Evolutionary conservation across 2,888 invertebrate genomes (phyloP), one percentile per base, ranked within the genome.

Genomic region (Parelbella ahira): DNA sequence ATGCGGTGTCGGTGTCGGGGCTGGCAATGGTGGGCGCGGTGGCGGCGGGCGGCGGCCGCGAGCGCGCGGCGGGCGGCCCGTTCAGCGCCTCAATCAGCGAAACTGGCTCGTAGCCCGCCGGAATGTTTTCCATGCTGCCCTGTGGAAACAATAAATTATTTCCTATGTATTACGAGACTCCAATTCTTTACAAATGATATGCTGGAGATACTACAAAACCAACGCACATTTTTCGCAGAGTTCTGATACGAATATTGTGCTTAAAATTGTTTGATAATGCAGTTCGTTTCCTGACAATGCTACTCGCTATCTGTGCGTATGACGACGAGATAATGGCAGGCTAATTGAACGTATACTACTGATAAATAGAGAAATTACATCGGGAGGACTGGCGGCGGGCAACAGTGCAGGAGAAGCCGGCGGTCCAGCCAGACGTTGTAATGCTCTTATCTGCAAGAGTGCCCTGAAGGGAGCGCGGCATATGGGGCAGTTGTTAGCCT

Each of bases 401-500:
- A 47, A 45, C 47, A 49, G 15, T 37, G 51, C 42, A 48, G 18
- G 89, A 89, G 58, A 89, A 77, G 37, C 70, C 87, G 53, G 84
- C 81, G 48, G 81, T 80, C 32, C 82, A 12, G 84, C 72, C 28
- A 91, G 90, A 67, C 94, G 94, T 74, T 97, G 96, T 56, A 99
- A 90, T 11, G 99, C 98, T 48, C 97, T 90, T 36, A 99, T 96
- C 88, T 99, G 98, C 43, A 99, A 88, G 34, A 99, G 89, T 0
- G 99, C 99, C 49, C 99, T 89, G 82, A 99, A 99, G 4, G 99
- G 99, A n/a, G 98, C 97, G 48, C 99, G 91, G 73, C 99, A 99
- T 56, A 99, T 99, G 3, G 99, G 99, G 63, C 99, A 99, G 83
- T 98, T 99, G 84, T 97, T 99, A 12, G 98, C 97, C 90, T 97